Conservation (phyloP, 64 coral and sea anemone genomes). For the Exaiptasia diaphana region DNA sequence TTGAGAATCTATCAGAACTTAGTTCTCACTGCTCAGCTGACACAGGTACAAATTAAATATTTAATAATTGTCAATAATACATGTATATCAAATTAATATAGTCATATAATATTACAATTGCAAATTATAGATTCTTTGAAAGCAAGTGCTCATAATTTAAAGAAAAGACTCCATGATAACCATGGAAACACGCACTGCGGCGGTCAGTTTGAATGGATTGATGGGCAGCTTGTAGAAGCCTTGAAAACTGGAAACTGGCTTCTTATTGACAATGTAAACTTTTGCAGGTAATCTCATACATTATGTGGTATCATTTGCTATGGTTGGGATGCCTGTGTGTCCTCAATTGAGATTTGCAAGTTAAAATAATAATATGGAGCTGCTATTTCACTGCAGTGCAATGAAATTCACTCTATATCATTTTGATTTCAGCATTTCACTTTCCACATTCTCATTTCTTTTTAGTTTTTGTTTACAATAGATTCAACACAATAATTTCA, state of each 20-base stretch:
- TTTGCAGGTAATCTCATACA: constrained; percentile 85
- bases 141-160: not conserved
- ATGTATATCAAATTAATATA: too few relatives aligned
- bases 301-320: not conserved
- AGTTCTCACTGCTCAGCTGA: too few relatives aligned
- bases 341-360: not conserved
- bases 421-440: too few relatives aligned
- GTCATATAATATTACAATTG: too few relatives aligned
- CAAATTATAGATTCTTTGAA: not conserved
- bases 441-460: too few relatives aligned
- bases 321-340: not conserved
- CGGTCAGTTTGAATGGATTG: constrained; percentile 96
- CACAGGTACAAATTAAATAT: too few relatives aligned
- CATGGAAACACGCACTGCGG: constrained; percentile 73
- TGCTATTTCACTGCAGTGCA: not conserved
- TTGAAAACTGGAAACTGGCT: constrained; percentile 85
- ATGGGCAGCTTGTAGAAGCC: constrained; percentile 87
- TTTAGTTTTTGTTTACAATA: too few relatives aligned
- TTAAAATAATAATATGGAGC: not conserved
- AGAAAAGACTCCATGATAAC: constrained; percentile 42
- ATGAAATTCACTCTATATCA: too few relatives aligned
- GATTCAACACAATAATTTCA: too few relatives aligned
- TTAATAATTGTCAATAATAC: too few relatives aligned
- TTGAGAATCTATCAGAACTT: too few relatives aligned
- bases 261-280: constrained; percentile 97